phyloP scores from a whole-genome alignment of 1,140 invertebrate species.

The Nasonia vitripennis region DNA sequence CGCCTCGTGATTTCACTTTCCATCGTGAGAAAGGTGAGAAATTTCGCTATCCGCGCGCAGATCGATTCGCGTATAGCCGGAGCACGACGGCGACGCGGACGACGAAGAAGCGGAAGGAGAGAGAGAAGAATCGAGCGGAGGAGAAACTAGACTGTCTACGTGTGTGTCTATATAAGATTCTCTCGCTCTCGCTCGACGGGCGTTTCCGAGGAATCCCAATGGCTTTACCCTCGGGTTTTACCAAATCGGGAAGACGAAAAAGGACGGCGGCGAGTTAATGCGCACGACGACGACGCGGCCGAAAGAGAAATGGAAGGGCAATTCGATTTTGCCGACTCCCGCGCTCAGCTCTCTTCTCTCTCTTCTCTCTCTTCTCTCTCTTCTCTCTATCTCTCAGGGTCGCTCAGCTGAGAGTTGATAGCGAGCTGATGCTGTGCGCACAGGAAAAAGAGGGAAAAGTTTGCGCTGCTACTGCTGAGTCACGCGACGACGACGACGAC shows the following conservation, averaged over 20 bases:
- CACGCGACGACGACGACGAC: slow-evolving; percentile 57
- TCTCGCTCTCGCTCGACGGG: slow-evolving; percentile 8
- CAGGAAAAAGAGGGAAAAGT: slow-evolving; percentile 55
- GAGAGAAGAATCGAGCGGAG: neutral
- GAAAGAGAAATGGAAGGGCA: slow-evolving; percentile 58
- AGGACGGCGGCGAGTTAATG: neutral
- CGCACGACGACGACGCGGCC: neutral
- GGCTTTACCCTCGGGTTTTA: slow-evolving; percentile 30
- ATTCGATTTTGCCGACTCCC: slow-evolving; percentile 57
- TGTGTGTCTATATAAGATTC: neutral
- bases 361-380: neutral
- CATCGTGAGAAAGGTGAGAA: slow-evolving; percentile 42
- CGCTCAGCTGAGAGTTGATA: slow-evolving; percentile 13
- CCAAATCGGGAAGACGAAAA: slow-evolving; percentile 44
- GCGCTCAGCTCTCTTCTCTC: neutral
- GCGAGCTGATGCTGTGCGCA: neutral
- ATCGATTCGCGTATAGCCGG: neutral
- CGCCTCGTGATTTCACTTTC: slow-evolving; percentile 33
- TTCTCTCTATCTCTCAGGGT: slow-evolving; percentile 6
- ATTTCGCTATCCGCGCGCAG: slow-evolving; percentile 37
- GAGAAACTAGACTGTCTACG: slow-evolving; percentile 24
- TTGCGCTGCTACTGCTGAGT: slow-evolving; percentile 61
- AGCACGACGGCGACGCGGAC: neutral
- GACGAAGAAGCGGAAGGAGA: neutral
- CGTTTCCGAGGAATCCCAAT: slow-evolving; percentile 40